Base-by-base conservation (phyloP, 1,140 invertebrate genomes). In the Hypsibius dujardini region DNA sequence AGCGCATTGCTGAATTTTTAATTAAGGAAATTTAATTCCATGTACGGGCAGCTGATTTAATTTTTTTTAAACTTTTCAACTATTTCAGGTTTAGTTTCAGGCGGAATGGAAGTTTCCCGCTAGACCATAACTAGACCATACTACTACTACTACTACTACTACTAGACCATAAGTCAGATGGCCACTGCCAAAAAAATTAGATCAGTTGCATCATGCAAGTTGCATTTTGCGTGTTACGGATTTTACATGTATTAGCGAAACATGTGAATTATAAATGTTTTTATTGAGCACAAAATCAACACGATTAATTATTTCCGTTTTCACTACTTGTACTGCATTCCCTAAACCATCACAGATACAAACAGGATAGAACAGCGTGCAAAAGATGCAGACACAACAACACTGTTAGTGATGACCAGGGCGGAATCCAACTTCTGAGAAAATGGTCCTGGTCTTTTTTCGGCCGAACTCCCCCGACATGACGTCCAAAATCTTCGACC, bases 401-500 rank as follows among this genome's bases (percentile, higher is more conserved):
- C n/a, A 12, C 7, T 56, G 50, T 56, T 56, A n/a, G n/a, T 56
- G 50, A 56, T 56, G 50, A 12, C 50, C 50, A 7, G 50, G 3
- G 12, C 42, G 62, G 45, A 15, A 67, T 7, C 12, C 42, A 67
- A 67, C 62, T 45, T 67, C 62, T 3, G 62, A 67, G 42, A 67
- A 67, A 15, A 67, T 67, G 3, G 62, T 67, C 42, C 45, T 67
- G 12, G 45, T 45, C 42, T 67, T 67, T 42, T 15, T 67, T 45
- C 42, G 12, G 7, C 62, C 62, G 7, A 67, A 42, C 7, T 67
- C 62, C 42, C 12, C 62, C 42, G 62, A 67, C 62, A 67, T 67
- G 12, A 67, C 62, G 42, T 67, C 62, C 62, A 67, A 42, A 15
- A 67, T 42, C 42, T 67, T 67, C 12, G 62, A 15, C 42, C 62